These are phyloP conservation scores for Ennomos erosarius DNA, from an alignment of 2,888 invertebrate genomes.

Conservation along the genomic window DNA sequence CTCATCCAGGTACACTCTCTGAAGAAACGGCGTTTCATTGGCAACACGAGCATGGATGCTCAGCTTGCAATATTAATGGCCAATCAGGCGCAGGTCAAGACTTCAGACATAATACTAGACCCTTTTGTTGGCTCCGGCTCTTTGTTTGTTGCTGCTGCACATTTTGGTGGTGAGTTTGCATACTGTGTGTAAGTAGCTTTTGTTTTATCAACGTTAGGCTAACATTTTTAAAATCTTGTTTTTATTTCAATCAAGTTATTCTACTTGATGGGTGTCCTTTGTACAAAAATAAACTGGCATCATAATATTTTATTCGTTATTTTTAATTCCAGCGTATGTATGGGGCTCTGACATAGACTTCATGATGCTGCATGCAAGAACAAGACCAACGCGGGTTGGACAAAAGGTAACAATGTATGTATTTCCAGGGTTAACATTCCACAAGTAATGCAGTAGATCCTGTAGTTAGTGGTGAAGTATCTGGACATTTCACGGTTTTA, in stretches of 20 bases:
- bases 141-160: conserved; percentile 93
- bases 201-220: too few relatives aligned
- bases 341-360: conserved; percentile 97
- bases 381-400: conserved; percentile 91
- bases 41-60: conserved; percentile 99
- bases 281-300: too few relatives aligned
- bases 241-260: too few relatives aligned
- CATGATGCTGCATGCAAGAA: conserved; percentile 95
- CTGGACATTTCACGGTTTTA: too few relatives aligned
- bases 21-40: conserved; percentile 97
- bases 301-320: too few relatives aligned
- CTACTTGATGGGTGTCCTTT: too few relatives aligned
- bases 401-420: conserved; percentile 88
- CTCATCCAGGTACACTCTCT: conserved; percentile 92
- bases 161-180: conserved; percentile 88
- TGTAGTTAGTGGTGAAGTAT: too few relatives aligned
- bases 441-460: background rate
- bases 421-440: conserved; percentile 45
- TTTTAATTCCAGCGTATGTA: conserved; percentile 85
- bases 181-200: too few relatives aligned
- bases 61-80: conserved; percentile 97
- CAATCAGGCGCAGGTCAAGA: conserved; percentile 92
- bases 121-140: conserved; percentile 97
- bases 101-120: conserved; percentile 93
- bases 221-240: too few relatives aligned